A percentile compares a stretch with the other conserved stretches of the same genome.
These are phyloP conservation scores for Anthopleura sola DNA, from an alignment of 64 coral and sea anemone species.

Conservation along the genomic window DNA sequence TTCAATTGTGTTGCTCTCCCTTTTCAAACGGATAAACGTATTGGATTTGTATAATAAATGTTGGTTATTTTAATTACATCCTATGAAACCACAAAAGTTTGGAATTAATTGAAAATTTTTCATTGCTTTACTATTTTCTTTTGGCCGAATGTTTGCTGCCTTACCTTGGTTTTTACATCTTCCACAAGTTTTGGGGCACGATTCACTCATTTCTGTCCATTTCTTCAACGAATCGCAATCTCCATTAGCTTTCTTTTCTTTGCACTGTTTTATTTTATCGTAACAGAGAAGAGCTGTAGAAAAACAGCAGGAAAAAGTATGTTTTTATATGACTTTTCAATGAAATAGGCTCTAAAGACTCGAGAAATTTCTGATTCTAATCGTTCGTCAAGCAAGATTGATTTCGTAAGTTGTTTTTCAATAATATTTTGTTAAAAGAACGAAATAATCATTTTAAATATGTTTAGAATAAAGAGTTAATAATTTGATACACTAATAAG, in stretches of 20 bases:
- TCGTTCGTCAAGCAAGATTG: neutral
- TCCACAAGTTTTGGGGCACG: neutral
- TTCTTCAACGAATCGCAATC: neutral
- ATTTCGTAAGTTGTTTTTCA: neutral
- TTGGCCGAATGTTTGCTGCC: neutral
- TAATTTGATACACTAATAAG: too few species aligned
- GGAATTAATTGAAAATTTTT: too few species aligned
- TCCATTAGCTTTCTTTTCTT: constrained; percentile 1
- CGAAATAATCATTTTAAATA: too few species aligned
- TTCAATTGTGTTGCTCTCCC: too few species aligned
- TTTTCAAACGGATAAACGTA: too few species aligned
- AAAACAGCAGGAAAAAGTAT: neutral
- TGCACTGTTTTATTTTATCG: neutral
- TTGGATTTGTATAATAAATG: too few species aligned
- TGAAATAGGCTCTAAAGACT: too few species aligned
- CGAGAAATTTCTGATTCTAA: neutral
- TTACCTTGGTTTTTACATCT: neutral
- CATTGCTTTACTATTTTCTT: too few species aligned
- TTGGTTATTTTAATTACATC: too few species aligned
- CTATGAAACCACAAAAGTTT: neutral
- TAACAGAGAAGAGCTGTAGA: neutral
- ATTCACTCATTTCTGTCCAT: neutral
- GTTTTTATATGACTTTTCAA: neutral
- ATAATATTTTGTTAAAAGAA: too few species aligned
- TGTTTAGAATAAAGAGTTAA: too few species aligned